These are phyloP conservation scores for Camelus dromedarius DNA, from an alignment of 2,113 vertebrate species.

Conservation along the genomic window DNA sequence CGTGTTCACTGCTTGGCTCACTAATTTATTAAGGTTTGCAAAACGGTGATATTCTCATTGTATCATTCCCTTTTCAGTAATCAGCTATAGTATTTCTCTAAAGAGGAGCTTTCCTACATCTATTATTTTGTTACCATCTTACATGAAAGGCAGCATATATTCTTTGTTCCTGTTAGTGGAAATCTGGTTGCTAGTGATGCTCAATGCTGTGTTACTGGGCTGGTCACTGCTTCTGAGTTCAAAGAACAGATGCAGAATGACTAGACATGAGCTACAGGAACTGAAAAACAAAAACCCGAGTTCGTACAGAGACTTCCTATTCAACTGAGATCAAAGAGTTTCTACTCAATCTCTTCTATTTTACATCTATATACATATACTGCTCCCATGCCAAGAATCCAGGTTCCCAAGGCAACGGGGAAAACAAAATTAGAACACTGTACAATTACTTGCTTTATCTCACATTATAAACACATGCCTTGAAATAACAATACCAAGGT, in stretches of 20 bases:
- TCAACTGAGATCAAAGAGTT: constrained; percentile 63
- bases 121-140: neutral
- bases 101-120: neutral
- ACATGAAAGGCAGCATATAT: neutral
- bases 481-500: constrained; percentile 38
- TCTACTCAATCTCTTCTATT: constrained; percentile 42
- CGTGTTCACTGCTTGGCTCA: neutral
- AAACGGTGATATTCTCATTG: neutral
- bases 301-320: constrained; percentile 30
- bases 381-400: neutral
- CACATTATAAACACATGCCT: neutral
- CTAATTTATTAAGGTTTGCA: neutral
- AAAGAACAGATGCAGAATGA: constrained; percentile 58
- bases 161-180: neutral
- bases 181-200: neutral
- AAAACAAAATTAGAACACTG: constrained; percentile 32
- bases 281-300: constrained; percentile 34
- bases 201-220: neutral
- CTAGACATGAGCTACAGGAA: neutral
- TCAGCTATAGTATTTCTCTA: neutral
- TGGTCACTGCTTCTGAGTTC: constrained; percentile 62
- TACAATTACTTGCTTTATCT: constrained; percentile 34
- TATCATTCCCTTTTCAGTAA: neutral
- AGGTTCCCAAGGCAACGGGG: constrained; percentile 12
- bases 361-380: neutral